Percentiles rank a stretch among this genome's conserved stretches.
These are phyloP conservation scores for Takifugu bimaculatus DNA, from an alignment of 2,113 vertebrate genomes.

Conservation along the genomic window DNA sequence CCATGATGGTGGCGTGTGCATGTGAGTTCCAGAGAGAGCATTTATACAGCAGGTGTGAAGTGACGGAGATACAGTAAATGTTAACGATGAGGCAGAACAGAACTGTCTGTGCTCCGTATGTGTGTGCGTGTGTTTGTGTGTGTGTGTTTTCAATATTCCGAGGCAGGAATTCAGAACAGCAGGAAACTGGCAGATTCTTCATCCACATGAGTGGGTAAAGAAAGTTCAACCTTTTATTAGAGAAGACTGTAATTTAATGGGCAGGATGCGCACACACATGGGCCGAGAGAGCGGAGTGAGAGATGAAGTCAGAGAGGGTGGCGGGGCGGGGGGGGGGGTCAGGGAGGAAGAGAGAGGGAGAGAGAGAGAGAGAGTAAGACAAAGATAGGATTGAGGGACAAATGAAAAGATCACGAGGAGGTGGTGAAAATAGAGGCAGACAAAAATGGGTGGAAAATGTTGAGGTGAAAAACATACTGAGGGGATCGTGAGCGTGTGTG, in stretches of 20 bases:
- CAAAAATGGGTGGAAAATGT: background rate
- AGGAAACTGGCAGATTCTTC: conserved; percentile 77
- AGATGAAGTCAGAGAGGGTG: conserved; percentile 59
- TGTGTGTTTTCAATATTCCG: conserved; percentile 52
- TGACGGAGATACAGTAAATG: conserved; percentile 40
- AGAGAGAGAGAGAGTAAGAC: background rate
- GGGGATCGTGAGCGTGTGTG: conserved; percentile 23
- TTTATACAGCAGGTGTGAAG: conserved; percentile 27
- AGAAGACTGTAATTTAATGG: conserved; percentile 85
- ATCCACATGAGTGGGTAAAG: conserved; percentile 78
- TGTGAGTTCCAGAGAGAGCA: conserved; percentile 2
- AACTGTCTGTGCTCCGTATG: conserved; percentile 13
- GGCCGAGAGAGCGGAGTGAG: conserved; percentile 50
- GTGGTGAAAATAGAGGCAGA: conserved; percentile 16
- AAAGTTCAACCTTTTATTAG: conserved; percentile 86
- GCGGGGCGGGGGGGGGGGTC: conserved; percentile 2
- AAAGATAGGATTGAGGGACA: conserved; percentile 25
- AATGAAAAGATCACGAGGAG: conserved; percentile 24
- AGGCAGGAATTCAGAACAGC: conserved; percentile 76
- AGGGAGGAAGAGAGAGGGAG: background rate
- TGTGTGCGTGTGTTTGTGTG: conserved; percentile 17
- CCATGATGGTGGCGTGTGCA: conserved; percentile 33
- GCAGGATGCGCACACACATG: conserved; percentile 77
- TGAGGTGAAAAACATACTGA: conserved; percentile 3
- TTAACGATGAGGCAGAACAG: conserved; percentile 38